Evolutionary conservation across 2,888 invertebrate species (phyloP), one percentile per base, ranked within the genome.

Genomic region (Pocota personata): DNA sequence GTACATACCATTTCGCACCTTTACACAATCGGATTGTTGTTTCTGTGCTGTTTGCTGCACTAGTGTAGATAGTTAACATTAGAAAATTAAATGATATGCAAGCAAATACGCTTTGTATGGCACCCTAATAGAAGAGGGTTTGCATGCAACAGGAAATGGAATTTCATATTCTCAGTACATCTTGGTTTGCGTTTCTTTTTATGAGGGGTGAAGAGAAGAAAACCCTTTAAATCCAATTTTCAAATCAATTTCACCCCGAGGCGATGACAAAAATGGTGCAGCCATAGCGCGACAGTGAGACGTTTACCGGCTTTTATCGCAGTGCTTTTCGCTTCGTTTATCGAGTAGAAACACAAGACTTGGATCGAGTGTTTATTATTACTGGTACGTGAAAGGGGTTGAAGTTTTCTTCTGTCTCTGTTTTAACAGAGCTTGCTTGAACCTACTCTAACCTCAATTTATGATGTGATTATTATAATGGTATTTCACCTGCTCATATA

Each of bases 161-260:
- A 67, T 55, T 32, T 55, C 66, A 64, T 62, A 19, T 57, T 32
- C 52, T 46, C 24, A 0, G 35, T 12, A 14, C 16, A n/a, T 19
- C n/a, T 43, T 27, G 16, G 24, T 2, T 4, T 24, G 4, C 24
- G 4, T n/a, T n/a, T n/a, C n/a, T n/a, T n/a, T 4, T 2, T 24
- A 40, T 14, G 8, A 10, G 1, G 27, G 12, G 8, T n/a, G 19
- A 1, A n/a, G n/a, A 19, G 12, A 24, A 8, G 12, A 2, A 43
- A 48, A 19, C 50, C 43, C 14, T 64, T 69, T 50, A 21, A 58
- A 84, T 76, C 76, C 80, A 76, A 80, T 86, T 86, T 86, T 82
- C 80, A 86, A 76, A 86, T 86, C 86, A 82, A 86, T 86, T 86
- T 86, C 72, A 82, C 86, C 72, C 67, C 40, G 57, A 86, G 82